phyloP scores from a whole-genome alignment of 2,113 vertebrate genomes.

The Pseudopodoces humilis region DNA sequence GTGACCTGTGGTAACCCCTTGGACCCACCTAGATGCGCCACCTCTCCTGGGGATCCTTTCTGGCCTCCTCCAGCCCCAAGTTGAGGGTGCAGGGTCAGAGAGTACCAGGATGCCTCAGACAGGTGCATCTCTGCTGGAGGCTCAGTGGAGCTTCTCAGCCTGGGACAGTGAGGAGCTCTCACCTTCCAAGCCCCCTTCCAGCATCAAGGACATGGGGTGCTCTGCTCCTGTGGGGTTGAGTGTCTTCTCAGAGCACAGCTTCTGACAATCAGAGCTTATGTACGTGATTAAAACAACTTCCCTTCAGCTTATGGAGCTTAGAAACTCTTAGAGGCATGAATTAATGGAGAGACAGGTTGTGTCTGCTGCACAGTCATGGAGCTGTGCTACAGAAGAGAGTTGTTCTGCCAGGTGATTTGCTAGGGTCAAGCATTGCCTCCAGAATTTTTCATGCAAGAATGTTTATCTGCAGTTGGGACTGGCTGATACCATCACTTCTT shows the following conservation, averaged over 20 bases:
- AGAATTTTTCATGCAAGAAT: not conserved
- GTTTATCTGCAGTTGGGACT: not conserved
- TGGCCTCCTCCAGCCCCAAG: fast-evolving
- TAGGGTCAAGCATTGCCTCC: not conserved
- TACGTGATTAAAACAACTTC: not conserved
- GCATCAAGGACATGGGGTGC: fast-evolving
- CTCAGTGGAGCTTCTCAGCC: not conserved
- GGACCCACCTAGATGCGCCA: fast-evolving
- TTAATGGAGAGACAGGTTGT: not conserved
- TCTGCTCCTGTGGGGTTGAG: not conserved
- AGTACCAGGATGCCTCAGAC: not conserved
- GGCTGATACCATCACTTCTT: not conserved
- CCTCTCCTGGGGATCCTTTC: not conserved
- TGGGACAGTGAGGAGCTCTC: fast-evolving
- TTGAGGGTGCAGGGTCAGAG: fast-evolving
- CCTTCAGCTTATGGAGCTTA: not conserved
- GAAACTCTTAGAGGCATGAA: not conserved
- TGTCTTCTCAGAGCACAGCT: not conserved
- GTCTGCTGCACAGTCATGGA: not conserved
- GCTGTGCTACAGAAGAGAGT: not conserved
- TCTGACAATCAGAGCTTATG: not conserved
- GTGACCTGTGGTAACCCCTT: not conserved
- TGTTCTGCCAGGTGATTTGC: not conserved
- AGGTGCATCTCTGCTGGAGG: not conserved
- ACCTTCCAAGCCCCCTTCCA: not conserved